Evolutionary conservation across 2,113 vertebrate genomes (phyloP).

Genomic region (Erpornis zantholeuca): DNA sequence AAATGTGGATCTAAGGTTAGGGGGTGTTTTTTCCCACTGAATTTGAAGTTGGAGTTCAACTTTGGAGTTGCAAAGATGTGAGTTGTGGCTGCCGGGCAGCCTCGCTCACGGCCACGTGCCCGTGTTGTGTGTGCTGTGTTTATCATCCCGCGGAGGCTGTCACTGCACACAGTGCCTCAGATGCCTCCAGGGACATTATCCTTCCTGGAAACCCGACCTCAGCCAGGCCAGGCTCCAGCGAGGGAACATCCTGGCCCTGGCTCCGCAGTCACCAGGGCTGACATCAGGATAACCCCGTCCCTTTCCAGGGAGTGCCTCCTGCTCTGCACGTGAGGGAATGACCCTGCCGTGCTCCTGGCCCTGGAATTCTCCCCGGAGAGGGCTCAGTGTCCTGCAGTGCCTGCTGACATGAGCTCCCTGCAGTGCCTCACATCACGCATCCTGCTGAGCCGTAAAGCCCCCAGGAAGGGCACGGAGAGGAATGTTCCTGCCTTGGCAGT

Average conservation of each 20-base stretch:
- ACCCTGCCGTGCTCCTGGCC: rapidly evolving
- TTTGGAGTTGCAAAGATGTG: not conserved
- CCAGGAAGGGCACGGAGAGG: not conserved
- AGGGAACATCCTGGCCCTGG: not conserved
- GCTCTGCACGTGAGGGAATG: not conserved
- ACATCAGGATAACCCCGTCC: not conserved
- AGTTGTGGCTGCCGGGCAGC: not conserved
- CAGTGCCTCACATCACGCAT: not conserved
- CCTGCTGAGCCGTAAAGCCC: rapidly evolving
- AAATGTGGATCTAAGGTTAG: not conserved
- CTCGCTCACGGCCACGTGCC: not conserved
- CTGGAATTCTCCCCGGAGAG: not conserved
- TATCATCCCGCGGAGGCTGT: not conserved
- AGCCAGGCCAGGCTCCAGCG: not conserved
- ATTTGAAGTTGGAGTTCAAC: not conserved
- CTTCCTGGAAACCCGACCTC: not conserved
- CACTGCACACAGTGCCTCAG: not conserved
- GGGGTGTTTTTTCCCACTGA: not conserved
- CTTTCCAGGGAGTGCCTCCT: not conserved
- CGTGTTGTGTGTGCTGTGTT: not conserved
- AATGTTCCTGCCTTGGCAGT: not conserved
- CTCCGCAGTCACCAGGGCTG: rapidly evolving
- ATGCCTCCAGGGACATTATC: not conserved
- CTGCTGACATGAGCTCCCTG: not conserved
- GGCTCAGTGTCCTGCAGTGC: rapidly evolving